Evolutionary conservation across 2,797 vertebrate genomes (phyloP), one percentile per base, ranked within the genome.

Genomic region (Myotis findleyi): DNA sequence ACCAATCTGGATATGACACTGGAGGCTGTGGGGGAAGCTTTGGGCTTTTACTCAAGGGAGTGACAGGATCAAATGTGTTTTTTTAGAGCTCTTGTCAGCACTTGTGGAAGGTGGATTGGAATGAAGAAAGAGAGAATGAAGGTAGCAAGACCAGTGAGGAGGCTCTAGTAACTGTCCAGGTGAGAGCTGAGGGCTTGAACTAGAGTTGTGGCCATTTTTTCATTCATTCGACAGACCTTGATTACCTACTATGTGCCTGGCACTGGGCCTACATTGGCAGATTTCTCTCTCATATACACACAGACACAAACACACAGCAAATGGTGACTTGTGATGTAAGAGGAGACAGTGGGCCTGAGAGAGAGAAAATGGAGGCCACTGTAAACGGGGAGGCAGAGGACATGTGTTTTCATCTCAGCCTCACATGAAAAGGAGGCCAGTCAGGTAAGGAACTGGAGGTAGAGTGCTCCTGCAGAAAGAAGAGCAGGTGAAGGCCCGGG

Each of bases 11-110:
- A 18, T 33, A 47, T 69, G 73, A 38, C 41, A 0, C 49, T 47
- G 71, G 75, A 76, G n/a, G 71, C 85, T 68, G 13, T 51, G 64
- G 75, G 62, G 91, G 57, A 36, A 11, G 23, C 66, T 89, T 6
- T n/a, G 57, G 66, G 73, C 68, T 89, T 86, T 75, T 71, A 21
- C 41, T 88, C 85, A 83, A 33, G 83, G 55, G 38, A 57, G 68
- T 76, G 94, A 90, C 76, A 73, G 93, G 72, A 72, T 96, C 84
- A 91, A 1, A 44, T 79, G 53, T 87, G 83, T 71, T 27, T 68
- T 92, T 96, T 79, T 87, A 85, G 94, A 87, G 36, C n/a, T 88
- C 88, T 66, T 82, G 87, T 93, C 83, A 83, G 95, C 91, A 25
- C 93, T 96, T 93, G 93, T 47, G 80, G 94, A 94, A 91, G 80